Conservation (phyloP, 2,888 invertebrate species). For the Meliscaeva auricollis region DNA sequence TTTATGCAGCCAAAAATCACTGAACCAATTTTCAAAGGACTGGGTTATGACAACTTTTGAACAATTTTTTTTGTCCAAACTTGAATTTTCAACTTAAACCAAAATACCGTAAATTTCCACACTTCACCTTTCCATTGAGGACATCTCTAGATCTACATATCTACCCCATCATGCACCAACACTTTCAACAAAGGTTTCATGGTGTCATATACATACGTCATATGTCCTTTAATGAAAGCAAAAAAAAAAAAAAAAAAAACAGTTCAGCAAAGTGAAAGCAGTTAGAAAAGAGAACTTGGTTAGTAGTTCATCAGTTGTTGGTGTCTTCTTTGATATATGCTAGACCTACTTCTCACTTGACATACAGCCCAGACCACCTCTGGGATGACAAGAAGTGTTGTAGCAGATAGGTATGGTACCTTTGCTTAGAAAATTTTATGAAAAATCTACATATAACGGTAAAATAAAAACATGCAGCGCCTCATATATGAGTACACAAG, state of each 20-base stretch:
- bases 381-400: neutral
- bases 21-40: too few species aligned
- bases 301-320: conserved; percentile 31
- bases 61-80: too few species aligned
- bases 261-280: conserved; percentile 53
- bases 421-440: conserved; percentile 1
- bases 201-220: conserved; percentile 15
- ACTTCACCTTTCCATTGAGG: neutral
- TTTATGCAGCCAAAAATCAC: too few species aligned
- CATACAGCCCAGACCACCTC: conserved; percentile 22
- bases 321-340: conserved; percentile 26
- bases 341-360: conserved; percentile 55
- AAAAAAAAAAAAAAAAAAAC: conserved; percentile 1
- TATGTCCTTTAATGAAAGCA: conserved; percentile 25
- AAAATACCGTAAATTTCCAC: too few species aligned
- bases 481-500: conserved; percentile 13
- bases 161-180: neutral
- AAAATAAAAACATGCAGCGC: conserved; percentile 9
- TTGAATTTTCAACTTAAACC: too few species aligned
- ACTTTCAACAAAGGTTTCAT: conserved; percentile 23
- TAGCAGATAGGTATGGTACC: neutral
- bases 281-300: conserved; percentile 58
- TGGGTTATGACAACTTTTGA: too few species aligned
- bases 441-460: neutral
- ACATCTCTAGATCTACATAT: too few species aligned